These are phyloP conservation scores for Clitarchus hookeri DNA, from an alignment of 2,888 invertebrate species.

Conservation along the genomic window DNA sequence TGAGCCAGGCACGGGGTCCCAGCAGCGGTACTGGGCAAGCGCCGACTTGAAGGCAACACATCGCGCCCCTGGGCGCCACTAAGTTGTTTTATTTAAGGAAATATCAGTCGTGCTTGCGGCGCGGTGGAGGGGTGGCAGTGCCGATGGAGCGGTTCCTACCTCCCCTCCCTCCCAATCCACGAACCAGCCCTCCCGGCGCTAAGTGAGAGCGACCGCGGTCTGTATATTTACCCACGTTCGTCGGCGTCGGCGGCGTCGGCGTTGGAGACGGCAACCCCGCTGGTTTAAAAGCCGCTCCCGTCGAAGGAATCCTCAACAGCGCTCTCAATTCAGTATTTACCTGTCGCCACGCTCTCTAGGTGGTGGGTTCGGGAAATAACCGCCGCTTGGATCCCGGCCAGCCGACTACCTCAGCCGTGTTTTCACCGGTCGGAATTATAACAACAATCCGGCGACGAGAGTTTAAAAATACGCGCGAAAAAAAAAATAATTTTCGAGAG, in stretches of 20 bases:
- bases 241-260: neutral
- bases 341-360: neutral
- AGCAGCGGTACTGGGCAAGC: too few relatives aligned
- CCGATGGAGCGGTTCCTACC: slow-evolving; percentile 3
- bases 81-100: slow-evolving; percentile 14
- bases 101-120: neutral
- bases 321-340: neutral
- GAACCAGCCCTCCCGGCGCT: neutral
- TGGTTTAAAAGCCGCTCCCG: neutral
- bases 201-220: neutral
- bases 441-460: neutral
- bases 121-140: neutral
- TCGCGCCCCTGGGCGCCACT: neutral
- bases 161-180: neutral
- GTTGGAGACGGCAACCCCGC: neutral
- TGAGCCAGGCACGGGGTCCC: too few relatives aligned
- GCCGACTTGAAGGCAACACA: too few relatives aligned
- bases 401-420: neutral
- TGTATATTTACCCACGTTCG: neutral
- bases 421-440: neutral
- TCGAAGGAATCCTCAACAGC: slow-evolving; percentile 2
- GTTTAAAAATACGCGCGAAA: slow-evolving; percentile 5
- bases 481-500: neutral
- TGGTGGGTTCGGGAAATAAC: too few relatives aligned
- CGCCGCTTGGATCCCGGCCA: neutral